Base-by-base conservation (phyloP, 2,113 vertebrate genomes). In the Spermophilus dauricus region DNA sequence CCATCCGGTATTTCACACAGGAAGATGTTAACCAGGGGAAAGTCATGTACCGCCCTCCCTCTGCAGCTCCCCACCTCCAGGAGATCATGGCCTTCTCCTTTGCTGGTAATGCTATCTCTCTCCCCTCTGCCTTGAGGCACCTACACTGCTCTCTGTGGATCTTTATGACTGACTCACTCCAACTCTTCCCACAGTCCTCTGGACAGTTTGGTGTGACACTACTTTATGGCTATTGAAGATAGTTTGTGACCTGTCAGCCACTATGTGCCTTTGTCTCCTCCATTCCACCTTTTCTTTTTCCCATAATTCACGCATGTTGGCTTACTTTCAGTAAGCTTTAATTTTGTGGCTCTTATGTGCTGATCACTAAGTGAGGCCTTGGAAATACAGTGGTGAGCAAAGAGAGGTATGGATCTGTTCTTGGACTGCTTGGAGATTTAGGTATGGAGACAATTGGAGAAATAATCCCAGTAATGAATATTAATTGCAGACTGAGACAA, bases 31-130 rank as follows among this genome's bases (percentile, higher is more conserved):
- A 99, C 98, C 95, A 96, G 0, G 99, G 99, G 10, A 99, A 98
- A 97, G 99, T 99, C 28, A 51, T 99, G 48, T 99, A 99, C 97
- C 98, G 99, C 0, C 99, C 99, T 0, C 99, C 99, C 0, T 51
- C 89, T 0, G 99, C 99, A 1, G 99, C 99, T 0, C 98, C 99
- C 0, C 99, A 99, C 96, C 98, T 99, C 22, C 99, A 99, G 97
- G 99, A 99, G 97, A 99, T 99, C 75, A 99, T 98, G 94, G 99
- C 99, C 14, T 99, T 99, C 98, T 99, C 99, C 82, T 99, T 99
- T 8, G 98, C 98, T 0, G 99, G 99, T 99, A 98, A 98, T 28
- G 3, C 32, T 53, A 32, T 11, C 24, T 28, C 24, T 61, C 58
- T 63, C 56, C 18, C 56, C 8, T 95, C 75, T 48, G 0, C 78